Evolutionary conservation across 2,888 invertebrate species (phyloP), one percentile per base, ranked within the genome.

Genomic region (Mechanitis mazaeus): DNA sequence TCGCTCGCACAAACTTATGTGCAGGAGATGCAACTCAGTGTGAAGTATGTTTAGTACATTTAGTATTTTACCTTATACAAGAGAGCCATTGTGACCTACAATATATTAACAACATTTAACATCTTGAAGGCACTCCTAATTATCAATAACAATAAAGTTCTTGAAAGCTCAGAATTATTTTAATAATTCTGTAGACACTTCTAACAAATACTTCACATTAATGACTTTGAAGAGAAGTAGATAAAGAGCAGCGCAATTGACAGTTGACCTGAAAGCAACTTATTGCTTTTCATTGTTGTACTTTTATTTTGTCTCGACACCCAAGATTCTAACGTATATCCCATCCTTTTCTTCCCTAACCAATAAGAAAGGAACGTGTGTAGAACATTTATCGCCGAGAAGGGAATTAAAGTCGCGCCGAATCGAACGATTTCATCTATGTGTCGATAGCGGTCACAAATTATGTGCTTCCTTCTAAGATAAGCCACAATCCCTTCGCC

Each of bases 361-460:
- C 56, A 57, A 66, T 68, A 65, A 71, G 80, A 85, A 66, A 67
- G 74, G 72, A 84, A 85, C 67, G 76, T 72, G 75, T 72, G 73
- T 73, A 71, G 76, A 79, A 78, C 87, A 87, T 87, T 87, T 84
- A 87, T 85, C 83, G 84, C 79, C 72, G 73, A 76, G 76, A 80
- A 87, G 87, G 88, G 85, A 88, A 88, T 89, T 88, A 89, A 89
- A 87, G 86, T 85, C 81, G 83, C 80, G 78, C 81, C 81, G 79
- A 87, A 87, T 87, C 85, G 87, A 85, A 85, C 81, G 84, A 84
- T 85, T 85, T 87, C 87, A 88, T 88, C 87, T 84, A 80, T 80
- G 87, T 85, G 88, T 85, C 87, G 88, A 89, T 87, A 85, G 85
- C 85, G 85, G 82, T 82, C 87, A 86, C 87, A 88, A 88, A 88